Evolutionary conservation across 1,140 invertebrate species (phyloP).

Genomic region (Zophobas morio): DNA sequence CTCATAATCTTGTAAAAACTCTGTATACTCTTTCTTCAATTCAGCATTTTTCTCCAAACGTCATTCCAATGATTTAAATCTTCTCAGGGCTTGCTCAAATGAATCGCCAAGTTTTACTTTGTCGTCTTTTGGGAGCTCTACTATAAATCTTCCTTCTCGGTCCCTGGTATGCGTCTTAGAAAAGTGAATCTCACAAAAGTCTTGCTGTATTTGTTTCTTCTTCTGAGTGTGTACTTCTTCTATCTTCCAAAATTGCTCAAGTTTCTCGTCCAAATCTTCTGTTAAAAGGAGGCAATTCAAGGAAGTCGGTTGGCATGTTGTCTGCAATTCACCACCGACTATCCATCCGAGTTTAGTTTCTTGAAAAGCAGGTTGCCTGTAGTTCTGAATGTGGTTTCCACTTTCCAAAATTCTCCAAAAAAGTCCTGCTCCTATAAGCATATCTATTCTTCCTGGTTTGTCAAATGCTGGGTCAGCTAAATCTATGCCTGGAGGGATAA

Average conservation of each 20-base stretch:
- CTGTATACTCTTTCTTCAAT: slow-evolving; percentile 35
- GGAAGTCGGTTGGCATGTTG: not conserved
- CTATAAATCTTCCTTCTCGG: not conserved
- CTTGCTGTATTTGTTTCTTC: not conserved
- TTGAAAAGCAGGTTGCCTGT: slow-evolving; percentile 48
- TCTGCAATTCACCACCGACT: slow-evolving; percentile 41
- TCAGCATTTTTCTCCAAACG: slow-evolving; percentile 44
- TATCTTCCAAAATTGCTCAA: slow-evolving; percentile 53
- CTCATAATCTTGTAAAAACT: slow-evolving; percentile 54
- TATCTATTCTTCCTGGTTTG: slow-evolving; percentile 48
- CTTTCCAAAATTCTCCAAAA: slow-evolving; percentile 50
- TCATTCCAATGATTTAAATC: slow-evolving; percentile 29
- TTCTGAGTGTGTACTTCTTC: slow-evolving; percentile 31
- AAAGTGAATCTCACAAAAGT: not conserved
- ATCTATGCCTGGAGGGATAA: slow-evolving; percentile 46
- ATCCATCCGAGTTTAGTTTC: slow-evolving; percentile 58
- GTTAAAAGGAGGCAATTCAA: too few species aligned
- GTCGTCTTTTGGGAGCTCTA: not conserved
- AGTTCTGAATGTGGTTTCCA: slow-evolving; percentile 47
- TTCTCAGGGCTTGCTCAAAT: not conserved
- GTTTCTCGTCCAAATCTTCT: not conserved
- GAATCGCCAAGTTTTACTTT: not conserved
- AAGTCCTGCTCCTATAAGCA: slow-evolving; percentile 55
- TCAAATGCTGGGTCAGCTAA: slow-evolving; percentile 60
- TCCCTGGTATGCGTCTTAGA: not conserved